Percentiles rank a stretch among this genome's conserved stretches.
Evolutionary conservation across 2,888 invertebrate species (phyloP).

Genomic region (Drosophila anomalipes): DNA sequence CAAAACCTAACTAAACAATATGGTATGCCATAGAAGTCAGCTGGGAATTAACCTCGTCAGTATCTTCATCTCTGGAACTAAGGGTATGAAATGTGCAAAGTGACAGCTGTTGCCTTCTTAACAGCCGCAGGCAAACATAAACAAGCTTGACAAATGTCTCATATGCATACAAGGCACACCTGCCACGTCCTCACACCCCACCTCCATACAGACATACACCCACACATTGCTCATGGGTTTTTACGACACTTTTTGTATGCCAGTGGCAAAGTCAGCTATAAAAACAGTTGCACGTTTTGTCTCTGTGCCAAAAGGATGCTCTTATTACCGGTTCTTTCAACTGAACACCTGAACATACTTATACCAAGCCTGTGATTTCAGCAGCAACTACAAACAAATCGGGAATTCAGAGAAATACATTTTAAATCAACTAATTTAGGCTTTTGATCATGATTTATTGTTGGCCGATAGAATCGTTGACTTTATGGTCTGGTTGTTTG

Average conservation of each 20-base stretch:
- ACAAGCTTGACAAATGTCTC: conserved; percentile 57
- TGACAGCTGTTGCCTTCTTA: conserved; percentile 53
- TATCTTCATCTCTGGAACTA: not conserved
- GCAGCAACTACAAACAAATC: not conserved
- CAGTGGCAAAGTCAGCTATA: conserved; percentile 38
- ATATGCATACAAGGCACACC: conserved; percentile 44
- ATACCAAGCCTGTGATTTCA: not conserved
- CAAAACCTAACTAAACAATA: conserved; percentile 32
- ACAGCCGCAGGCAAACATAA: conserved; percentile 46
- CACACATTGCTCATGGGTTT: conserved; percentile 11
- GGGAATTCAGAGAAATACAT: conserved; percentile 8
- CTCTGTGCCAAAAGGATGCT: conserved; percentile 45
- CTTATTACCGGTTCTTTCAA: conserved; percentile 51
- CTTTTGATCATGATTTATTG: conserved; percentile 48
- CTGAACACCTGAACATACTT: conserved; percentile 8
- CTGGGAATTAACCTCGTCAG: conserved; percentile 38
- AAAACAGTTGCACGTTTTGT: conserved; percentile 52
- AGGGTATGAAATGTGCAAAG: conserved; percentile 47
- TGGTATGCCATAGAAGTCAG: conserved; percentile 16
- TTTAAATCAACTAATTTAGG: conserved; percentile 37
- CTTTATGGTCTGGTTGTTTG: conserved; percentile 12
- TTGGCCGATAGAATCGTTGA: conserved; percentile 1
- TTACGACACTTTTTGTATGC: conserved; percentile 42
- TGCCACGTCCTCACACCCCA: conserved; percentile 3
- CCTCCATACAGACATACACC: not conserved